A percentile compares a stretch with the other conserved stretches of the same genome.
Evolutionary conservation across 2,797 vertebrate species (phyloP).

Genomic region (Echiichthys vipera): DNA sequence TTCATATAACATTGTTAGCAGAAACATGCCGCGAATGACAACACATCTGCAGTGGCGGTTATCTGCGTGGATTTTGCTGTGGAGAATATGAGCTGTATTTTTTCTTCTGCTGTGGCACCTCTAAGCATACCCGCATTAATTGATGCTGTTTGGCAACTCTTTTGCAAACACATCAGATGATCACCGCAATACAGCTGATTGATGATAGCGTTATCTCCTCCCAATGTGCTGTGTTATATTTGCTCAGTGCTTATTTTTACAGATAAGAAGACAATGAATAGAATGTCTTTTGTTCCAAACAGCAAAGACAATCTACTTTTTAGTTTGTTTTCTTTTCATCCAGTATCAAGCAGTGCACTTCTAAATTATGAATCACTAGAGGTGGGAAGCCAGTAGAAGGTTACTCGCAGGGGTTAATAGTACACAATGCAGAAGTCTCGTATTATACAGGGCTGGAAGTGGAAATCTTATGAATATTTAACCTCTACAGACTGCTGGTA

Average conservation of each 20-base stretch:
- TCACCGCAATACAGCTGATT: slow-evolving; percentile 31
- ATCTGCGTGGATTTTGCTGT: neutral
- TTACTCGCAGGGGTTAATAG: slow-evolving; percentile 10
- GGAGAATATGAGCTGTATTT: slow-evolving; percentile 10
- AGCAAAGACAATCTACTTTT: neutral
- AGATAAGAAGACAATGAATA: slow-evolving; percentile 5
- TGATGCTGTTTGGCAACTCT: slow-evolving; percentile 30
- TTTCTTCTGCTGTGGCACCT: neutral
- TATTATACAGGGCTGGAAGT: slow-evolving; percentile 18
- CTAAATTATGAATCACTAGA: slow-evolving; percentile 24
- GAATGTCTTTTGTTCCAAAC: neutral
- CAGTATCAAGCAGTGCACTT: neutral
- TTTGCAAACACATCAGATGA: slow-evolving; percentile 36
- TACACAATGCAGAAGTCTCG: neutral
- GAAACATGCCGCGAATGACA: neutral
- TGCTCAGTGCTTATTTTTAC: slow-evolving; percentile 7
- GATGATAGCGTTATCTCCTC: slow-evolving; percentile 17
- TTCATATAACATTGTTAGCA: neutral
- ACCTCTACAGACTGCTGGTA: slow-evolving; percentile 3
- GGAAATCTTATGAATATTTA: slow-evolving; percentile 48
- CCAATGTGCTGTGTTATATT: slow-evolving; percentile 1
- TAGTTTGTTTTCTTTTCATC: slow-evolving; percentile 16
- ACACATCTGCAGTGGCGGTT: slow-evolving; percentile 7
- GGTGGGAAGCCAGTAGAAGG: neutral
- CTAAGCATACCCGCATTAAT: slow-evolving; percentile 5